phyloP scores from a whole-genome alignment of 2,797 vertebrate species.

The Argentina silus region DNA sequence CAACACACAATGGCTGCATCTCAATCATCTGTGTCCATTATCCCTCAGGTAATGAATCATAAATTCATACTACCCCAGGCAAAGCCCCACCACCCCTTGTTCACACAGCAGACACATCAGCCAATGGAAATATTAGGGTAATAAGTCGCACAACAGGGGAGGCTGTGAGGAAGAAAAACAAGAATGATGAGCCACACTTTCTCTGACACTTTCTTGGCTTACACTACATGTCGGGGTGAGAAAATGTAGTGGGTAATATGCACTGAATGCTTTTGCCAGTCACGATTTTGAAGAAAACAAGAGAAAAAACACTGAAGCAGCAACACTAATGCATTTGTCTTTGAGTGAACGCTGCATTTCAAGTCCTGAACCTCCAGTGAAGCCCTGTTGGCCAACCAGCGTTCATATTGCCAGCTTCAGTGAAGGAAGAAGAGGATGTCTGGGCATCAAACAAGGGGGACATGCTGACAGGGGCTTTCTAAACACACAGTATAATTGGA shows the following conservation, averaged over 20 bases:
- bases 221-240: constrained; percentile 37
- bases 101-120: constrained; percentile 29
- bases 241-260: constrained; percentile 48
- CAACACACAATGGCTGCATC: constrained; percentile 29
- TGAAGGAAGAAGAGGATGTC: constrained; percentile 41
- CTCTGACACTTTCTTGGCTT: constrained; percentile 51
- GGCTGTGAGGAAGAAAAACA: constrained; percentile 39
- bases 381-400: constrained; percentile 31
- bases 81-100: constrained; percentile 16
- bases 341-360: constrained; percentile 51
- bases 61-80: constrained; percentile 30
- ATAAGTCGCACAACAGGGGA: constrained; percentile 55
- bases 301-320: constrained; percentile 25
- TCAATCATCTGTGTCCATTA: constrained; percentile 19
- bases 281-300: constrained; percentile 14
- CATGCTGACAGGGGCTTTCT: constrained; percentile 46
- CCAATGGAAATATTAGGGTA: constrained; percentile 59
- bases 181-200: constrained; percentile 30
- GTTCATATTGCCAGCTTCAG: constrained; percentile 37
- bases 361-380: constrained; percentile 51
- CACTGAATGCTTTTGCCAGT: constrained; percentile 37
- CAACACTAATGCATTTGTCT: constrained; percentile 35
- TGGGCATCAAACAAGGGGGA: constrained; percentile 41
- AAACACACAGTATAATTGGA: constrained; percentile 12
- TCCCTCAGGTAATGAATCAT: constrained; percentile 53